Conservation (phyloP, 2,113 vertebrate species). For the Notothenia rossii region DNA sequence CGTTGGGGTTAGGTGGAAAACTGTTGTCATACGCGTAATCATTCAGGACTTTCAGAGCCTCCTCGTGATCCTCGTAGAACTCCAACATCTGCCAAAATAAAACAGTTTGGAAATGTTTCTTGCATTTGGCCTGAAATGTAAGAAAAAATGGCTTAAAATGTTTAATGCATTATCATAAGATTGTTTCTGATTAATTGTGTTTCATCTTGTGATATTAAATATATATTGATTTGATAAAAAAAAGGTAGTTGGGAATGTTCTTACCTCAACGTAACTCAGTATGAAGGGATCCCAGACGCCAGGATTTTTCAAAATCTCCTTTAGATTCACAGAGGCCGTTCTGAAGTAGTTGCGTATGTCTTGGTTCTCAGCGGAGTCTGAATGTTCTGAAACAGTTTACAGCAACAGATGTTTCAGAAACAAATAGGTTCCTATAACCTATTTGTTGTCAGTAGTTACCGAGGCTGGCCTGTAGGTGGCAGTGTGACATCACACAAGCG, state of each 20-base stretch:
- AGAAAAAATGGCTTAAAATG: too few species aligned
- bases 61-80: slow-evolving; percentile 85
- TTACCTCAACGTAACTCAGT: slow-evolving; percentile 90
- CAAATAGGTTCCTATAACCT: neutral
- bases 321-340: slow-evolving; percentile 87
- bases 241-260: slow-evolving; percentile 20
- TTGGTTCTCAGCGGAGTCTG: slow-evolving; percentile 61
- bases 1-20: slow-evolving; percentile 94
- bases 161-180: neutral
- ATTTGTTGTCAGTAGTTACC: neutral
- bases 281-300: slow-evolving; percentile 96
- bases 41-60: slow-evolving; percentile 85
- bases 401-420: neutral
- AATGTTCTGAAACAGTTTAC: slow-evolving; percentile 63
- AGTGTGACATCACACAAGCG: slow-evolving; percentile 34
- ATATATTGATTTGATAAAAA: neutral
- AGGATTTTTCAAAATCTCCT: slow-evolving; percentile 86
- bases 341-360: slow-evolving; percentile 87
- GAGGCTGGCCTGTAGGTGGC: slow-evolving; percentile 53
- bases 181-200: too few species aligned
- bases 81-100: slow-evolving; percentile 88
- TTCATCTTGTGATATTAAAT: neutral
- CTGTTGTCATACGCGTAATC: slow-evolving; percentile 89
- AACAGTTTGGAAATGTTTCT: neutral
- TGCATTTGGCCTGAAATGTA: neutral